Percentiles rank a stretch among this genome's conserved stretches.
Evolutionary conservation across 2,113 vertebrate species (phyloP).

Genomic region (Strix aluco): DNA sequence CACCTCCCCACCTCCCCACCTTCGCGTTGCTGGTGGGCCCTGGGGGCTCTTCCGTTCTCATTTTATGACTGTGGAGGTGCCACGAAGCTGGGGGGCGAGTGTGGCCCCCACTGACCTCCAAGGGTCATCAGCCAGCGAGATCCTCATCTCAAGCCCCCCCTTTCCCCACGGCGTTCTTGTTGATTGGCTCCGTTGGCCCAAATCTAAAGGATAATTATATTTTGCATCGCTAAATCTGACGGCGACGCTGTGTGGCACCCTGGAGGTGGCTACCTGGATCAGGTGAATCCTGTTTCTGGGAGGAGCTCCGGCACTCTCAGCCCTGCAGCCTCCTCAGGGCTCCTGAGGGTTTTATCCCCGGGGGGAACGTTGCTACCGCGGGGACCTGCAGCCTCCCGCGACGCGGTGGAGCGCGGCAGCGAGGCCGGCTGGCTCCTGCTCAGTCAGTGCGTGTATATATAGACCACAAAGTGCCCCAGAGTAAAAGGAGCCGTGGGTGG

Average conservation of each 20-base stretch:
- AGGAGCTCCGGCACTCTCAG: background rate
- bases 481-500: background rate
- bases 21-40: background rate
- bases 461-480: background rate
- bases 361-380: rapidly evolving
- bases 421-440: background rate
- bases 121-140: background rate
- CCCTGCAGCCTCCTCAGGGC: background rate
- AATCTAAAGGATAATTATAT: background rate
- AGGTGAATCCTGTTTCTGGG: rapidly evolving
- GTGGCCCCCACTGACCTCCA: background rate
- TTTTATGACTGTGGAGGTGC: background rate
- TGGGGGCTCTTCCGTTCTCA: too few relatives aligned
- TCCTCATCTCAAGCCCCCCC: background rate
- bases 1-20: background rate
- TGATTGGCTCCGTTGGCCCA: background rate
- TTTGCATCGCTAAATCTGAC: background rate
- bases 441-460: background rate
- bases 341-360: background rate
- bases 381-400: background rate
- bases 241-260: rapidly evolving
- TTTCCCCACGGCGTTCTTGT: background rate
- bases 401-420: background rate
- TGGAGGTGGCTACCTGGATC: too few relatives aligned
- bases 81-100: background rate